A percentile compares a stretch with the other conserved stretches of the same genome.
These are phyloP conservation scores for Stegophylla sp. DNA, from an alignment of 2,888 invertebrate species.

Conservation along the genomic window DNA sequence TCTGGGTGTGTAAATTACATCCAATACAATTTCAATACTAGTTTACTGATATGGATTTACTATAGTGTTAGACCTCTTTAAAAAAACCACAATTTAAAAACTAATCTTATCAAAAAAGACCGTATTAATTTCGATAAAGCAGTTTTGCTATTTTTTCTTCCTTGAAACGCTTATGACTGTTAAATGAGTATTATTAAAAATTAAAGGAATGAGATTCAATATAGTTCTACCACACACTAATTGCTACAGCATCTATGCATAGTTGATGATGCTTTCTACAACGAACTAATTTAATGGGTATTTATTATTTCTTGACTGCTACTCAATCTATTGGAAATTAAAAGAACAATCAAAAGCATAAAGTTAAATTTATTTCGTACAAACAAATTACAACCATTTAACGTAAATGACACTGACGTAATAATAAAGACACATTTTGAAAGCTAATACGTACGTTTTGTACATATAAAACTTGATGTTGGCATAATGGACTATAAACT, in stretches of 20 bases:
- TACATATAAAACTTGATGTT: slow-evolving; percentile 23
- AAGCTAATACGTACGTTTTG: background rate
- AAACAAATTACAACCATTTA: background rate
- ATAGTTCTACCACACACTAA: background rate
- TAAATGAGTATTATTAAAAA: slow-evolving; percentile 22
- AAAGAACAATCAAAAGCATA: background rate
- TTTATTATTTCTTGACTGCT: background rate
- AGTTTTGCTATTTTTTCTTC: slow-evolving; percentile 36
- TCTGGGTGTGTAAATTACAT: slow-evolving; percentile 53
- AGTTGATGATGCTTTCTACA: background rate
- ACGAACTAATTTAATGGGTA: background rate
- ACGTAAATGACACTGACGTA: background rate
- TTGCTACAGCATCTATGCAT: background rate
- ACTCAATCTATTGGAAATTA: background rate
- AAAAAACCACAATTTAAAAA: slow-evolving; percentile 49
- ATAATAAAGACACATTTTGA: background rate
- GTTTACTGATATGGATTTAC: slow-evolving; percentile 53
- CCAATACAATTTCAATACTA: slow-evolving; percentile 50
- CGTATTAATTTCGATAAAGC: slow-evolving; percentile 54
- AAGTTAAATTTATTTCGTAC: background rate
- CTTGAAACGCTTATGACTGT: slow-evolving; percentile 22
- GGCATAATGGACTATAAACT: slow-evolving; percentile 39
- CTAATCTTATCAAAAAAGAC: slow-evolving; percentile 55
- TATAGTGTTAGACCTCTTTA: slow-evolving; percentile 49
- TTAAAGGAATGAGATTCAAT: background rate